Evolutionary conservation across 23 tunicate species (phyloP), one percentile per base, ranked within the genome.

Genomic region (Oikopleura dioica): DNA sequence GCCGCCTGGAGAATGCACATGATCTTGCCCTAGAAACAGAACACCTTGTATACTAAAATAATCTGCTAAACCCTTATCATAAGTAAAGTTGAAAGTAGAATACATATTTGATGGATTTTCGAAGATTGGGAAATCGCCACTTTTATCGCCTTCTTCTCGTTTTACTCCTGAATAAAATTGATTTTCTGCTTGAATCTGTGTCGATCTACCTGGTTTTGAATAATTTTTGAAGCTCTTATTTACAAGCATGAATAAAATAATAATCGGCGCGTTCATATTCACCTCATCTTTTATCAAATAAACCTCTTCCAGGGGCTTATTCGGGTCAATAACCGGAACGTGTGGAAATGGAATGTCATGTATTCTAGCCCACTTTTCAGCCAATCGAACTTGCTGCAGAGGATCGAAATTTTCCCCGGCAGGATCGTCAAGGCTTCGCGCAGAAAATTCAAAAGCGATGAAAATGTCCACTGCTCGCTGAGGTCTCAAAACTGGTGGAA

Each of bases 331-430:
- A 35, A 75, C 68, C 32, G 81, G 77, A 69, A 86, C 99, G 32
- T 86, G 83, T 1, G 99, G 99, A 81, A 94, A 94, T 1, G 89
- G 82, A 9, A 94, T 79, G 26, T 83, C 68, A 36, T 94, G 89
- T 79, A 86, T 36, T 33, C 78, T 68, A 0, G 99, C 99, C 99
- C 99, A 94, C 81, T 94, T 94, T 68, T 86, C 95, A 35, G 99
- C 99, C 5, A 94, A 78, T 37, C 81, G 51, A n/a, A 94, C 79
- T 81, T 94, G 95, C 95, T 86, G 24, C 50, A 77, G 80, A 12
- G 72, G 72, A 63, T 63, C 72, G 31, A 63, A 63, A 26, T 63
- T 63, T 28, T 21, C 72, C 33, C 26, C 72, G 4, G 30, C 77
- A 28, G 36, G 35, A 50, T 86, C 58, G 23, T 86, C 95, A 35